Conservation (phyloP, 2,797 vertebrate species). For the Limnodromus scolopaceus region DNA sequence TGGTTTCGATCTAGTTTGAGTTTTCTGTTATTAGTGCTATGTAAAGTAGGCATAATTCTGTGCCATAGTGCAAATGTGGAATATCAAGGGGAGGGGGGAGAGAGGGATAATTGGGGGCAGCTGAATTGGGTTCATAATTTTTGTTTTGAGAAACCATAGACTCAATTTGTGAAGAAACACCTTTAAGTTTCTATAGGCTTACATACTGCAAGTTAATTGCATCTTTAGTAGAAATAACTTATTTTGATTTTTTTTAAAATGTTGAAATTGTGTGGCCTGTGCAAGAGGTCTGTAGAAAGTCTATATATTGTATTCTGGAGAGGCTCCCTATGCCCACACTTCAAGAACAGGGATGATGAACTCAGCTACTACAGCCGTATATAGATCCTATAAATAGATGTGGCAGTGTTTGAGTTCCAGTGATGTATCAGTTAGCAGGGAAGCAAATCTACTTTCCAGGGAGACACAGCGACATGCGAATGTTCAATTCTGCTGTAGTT, state of each 20-base stretch:
- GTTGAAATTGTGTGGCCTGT: neutral
- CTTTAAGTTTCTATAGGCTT: neutral
- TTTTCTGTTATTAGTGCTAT: neutral
- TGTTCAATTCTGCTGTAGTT: neutral
- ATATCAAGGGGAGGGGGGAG: fast-evolving
- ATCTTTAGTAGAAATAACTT: neutral
- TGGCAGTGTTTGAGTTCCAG: neutral
- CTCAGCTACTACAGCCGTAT: neutral
- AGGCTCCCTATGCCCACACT: neutral
- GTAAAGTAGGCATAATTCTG: neutral
- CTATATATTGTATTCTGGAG: neutral
- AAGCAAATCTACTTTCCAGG: neutral
- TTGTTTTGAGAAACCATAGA: neutral
- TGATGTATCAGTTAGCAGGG: neutral
- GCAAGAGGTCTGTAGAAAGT: neutral
- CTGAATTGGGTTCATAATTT: neutral
- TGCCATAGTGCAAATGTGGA: neutral
- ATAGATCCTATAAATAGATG: neutral
- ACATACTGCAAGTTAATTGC: neutral
- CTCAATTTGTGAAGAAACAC: neutral
- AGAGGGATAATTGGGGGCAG: neutral
- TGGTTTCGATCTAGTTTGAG: neutral
- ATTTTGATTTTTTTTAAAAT: neutral
- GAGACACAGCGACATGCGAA: neutral
- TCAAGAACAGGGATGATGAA: neutral